Conservation (phyloP, 2,888 invertebrate species). For the Sinelater perroti region DNA sequence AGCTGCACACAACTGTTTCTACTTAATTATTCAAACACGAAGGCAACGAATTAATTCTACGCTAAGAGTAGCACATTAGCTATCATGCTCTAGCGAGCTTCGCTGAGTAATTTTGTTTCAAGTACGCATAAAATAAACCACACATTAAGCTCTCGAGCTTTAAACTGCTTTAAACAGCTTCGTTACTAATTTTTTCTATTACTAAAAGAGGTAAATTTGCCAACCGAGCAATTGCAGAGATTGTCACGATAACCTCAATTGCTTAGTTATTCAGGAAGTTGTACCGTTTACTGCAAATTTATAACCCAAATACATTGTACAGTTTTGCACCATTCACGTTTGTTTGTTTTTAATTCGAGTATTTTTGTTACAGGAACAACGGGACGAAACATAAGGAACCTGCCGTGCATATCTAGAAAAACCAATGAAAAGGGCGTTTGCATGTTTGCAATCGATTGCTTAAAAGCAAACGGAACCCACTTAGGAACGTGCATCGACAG, state of each 20-base stretch:
- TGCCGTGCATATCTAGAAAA: constrained; percentile 85
- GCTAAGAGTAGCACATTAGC: too few species aligned
- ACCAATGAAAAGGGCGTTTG: constrained; percentile 84
- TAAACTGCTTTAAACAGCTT: too few species aligned
- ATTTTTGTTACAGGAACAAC: constrained; percentile 72
- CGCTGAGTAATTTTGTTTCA: too few species aligned
- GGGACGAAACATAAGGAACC: constrained; percentile 87
- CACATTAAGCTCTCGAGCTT: too few species aligned
- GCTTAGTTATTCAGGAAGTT: not conserved
- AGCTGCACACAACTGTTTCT: too few species aligned
- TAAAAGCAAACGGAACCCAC: constrained; percentile 90
- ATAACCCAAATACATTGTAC: not conserved
- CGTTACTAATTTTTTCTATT: too few species aligned
- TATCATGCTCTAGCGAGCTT: too few species aligned
- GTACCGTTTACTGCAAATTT: constrained; percentile 4
- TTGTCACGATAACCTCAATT: constrained; percentile 10
- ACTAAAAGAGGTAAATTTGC: too few species aligned
- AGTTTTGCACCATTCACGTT: not conserved
- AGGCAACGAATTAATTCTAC: too few species aligned
- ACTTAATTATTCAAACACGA: too few species aligned
- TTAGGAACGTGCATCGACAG: constrained; percentile 92
- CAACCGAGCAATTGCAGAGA: not conserved
- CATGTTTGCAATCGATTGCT: constrained; percentile 94
- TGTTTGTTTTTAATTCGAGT: not conserved
- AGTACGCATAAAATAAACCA: too few species aligned